Evolutionary conservation across 2,888 invertebrate genomes (phyloP), one percentile per base, ranked within the genome.

Genomic region (Sclerodermus sp.): DNA sequence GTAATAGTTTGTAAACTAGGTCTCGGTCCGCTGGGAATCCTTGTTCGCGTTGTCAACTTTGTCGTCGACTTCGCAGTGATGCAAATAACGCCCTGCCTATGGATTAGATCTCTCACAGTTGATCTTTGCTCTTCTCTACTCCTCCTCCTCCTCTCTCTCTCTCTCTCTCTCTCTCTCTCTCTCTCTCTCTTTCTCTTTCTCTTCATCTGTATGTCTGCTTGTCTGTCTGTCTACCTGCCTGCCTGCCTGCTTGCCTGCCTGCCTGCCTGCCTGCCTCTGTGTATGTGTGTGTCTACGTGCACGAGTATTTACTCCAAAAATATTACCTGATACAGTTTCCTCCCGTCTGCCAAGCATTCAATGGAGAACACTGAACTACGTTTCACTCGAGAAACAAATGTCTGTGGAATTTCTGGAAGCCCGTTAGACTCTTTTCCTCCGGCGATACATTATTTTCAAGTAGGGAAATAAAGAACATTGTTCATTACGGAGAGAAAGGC

Each of bases 1-100:
- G 71, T 74, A 73, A 73, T 70, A 73, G 72, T 76, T 73, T 69
- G 74, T 70, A 68, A 74, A 73, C 72, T 71, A 65, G 73, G 72
- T 72, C 68, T 66, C 62, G 59, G 49, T 60, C 53, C 60, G 52
- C 44, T 49, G 38, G 41, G 49, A 45, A 55, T 53, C 53, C 48
- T 49, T 52, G 46, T 44, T 45, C 13, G n/a, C 36, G 36, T 23
- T 23, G 23, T 23, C 23, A 23, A 23, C 23, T 23, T 23, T 23
- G 23, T 23, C 23, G 23, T 23, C 23, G 23, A 23, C 23, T 23
- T 23, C 23, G 23, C 8, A 23, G 23, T 8, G 23, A 23, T 23
- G 23, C 23, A 23, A 23, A 23, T 23, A 23, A 23, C 23, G 23
- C 23, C 8, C 8, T n/a, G 32, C 29, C 37, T 44, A 23, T 23